Percentiles rank a stretch among this genome's conserved stretches.
These are phyloP conservation scores for Aporophyla nigra DNA, from an alignment of 2,888 invertebrate genomes.

Conservation along the genomic window DNA sequence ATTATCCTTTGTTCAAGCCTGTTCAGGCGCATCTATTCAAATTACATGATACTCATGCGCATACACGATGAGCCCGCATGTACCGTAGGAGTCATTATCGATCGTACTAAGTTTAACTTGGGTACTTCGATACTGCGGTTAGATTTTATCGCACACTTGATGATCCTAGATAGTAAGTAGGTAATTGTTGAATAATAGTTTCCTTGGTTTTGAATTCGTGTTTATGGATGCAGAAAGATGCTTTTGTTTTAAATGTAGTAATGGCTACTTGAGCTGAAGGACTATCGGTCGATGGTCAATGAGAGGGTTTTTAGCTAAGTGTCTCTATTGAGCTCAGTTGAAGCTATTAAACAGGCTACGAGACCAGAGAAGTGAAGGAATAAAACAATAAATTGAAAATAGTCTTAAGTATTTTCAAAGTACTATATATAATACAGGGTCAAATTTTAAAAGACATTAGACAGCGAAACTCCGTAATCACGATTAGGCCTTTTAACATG, in stretches of 20 bases:
- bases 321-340: not conserved
- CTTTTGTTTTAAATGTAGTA: not conserved
- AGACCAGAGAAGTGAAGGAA: not conserved
- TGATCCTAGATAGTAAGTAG: constrained; percentile 26
- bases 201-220: not conserved
- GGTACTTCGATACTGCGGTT: constrained; percentile 22
- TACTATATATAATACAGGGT: not conserved
- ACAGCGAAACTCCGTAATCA: no score
- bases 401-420: not conserved
- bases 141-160: constrained; percentile 29
- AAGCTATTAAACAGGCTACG: not conserved
- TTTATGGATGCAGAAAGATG: not conserved
- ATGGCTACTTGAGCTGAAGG: not conserved
- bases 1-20: constrained; percentile 84
- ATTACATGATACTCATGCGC: constrained; percentile 87
- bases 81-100: constrained; percentile 67
- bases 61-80: constrained; percentile 88
- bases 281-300: no score
- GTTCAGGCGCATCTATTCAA: constrained; percentile 86
- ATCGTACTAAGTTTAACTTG: constrained; percentile 50
- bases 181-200: not conserved
- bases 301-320: not conserved
- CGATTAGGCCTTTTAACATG: no score
- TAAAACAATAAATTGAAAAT: not conserved
- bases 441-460: no score